Evolutionary conservation across 2,888 invertebrate species (phyloP), one percentile per base, ranked within the genome.

Genomic region (Noctuana brunneofusca): DNA sequence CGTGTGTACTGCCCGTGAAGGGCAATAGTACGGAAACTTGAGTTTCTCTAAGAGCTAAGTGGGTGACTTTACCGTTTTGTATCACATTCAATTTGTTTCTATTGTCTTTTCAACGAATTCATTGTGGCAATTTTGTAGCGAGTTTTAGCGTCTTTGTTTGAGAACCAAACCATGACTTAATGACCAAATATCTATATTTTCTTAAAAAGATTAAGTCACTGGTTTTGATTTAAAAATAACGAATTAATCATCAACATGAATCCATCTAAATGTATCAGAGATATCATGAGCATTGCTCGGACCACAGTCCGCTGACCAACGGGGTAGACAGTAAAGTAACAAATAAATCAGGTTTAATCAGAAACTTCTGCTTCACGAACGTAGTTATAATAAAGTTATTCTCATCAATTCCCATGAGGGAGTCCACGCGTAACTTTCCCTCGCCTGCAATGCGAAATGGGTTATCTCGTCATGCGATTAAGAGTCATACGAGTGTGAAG

Each of bases 1-100:
- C 65, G 64, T 66, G 69, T 71, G 67, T 65, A 68, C 62, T 22
- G 65, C 66, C 66, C 71, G 70, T 70, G 72, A 71, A 72, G 72
- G 70, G 70, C 71, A 66, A 52, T 54, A 63, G 57, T 63, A 63
- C 69, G 64, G 68, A 69, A 68, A 71, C 64, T 32, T 30, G 56
- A 70, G 67, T 71, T 68, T 68, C 69, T 69, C 67, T 65, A 50
- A 63, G 32, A 63, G 64, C 65, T 65, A 66, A 68, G 63, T 64
- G 65, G 66, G 63, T 58, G 63, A 65, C 58, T 64, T 54, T 65
- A 65, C 65, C 64, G 67, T 67, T 67, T 67, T 56, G 64, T 56
- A 64, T 54, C 50, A 64, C 64, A 63, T 66, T 65, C 56, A 56
- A 67, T 60, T 64, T 46, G 64, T 49, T 55, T 27, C 55, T 11